Base-by-base conservation (phyloP, 2,888 invertebrate species). In the Drymonia ruficornis region DNA sequence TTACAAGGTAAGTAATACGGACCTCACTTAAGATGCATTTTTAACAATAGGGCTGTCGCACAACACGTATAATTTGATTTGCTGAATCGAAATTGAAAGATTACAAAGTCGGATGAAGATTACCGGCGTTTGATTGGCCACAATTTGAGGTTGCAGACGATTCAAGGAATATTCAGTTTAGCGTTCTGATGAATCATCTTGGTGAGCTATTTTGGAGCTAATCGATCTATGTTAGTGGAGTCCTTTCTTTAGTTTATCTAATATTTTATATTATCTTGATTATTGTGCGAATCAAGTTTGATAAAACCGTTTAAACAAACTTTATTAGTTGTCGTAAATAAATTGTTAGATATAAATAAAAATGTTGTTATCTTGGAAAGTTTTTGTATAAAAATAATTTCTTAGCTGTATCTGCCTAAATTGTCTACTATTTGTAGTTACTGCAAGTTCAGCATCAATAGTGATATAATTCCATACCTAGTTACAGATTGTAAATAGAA, bases 31-130 rank as follows among this genome's bases (percentile, higher is more conserved):
- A 76, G 79, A 82, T 80, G 77, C 75, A 72, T 81, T 83, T 84
- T 84, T 85, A 87, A 86, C 78, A 68, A 84, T 65, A 86, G 84
- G 86, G 85, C 69, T 83, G 79, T 55, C 47, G 51, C 52, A 59
- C 64, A 56, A 50, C 31, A 57, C 69, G 55, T 72, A 70, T 77
- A 84, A 83, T 84, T 78, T 86, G 79, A 78, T 83, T 83, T 84
- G 78, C 73, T 79, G 71, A 78, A 68, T 55, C 71, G 62, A 82
- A 86, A 86, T 83, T 84, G 80, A 83, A 84, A 81, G 80, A 84
- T 87, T 86, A 83, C 67, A 80, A 81, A 77, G 72, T 72, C 53
- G 70, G 66, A 74, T 78, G 69, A 57, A 76, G 71, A 81, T 84
- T 81, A 77, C 65, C 63, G 73, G 68, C 66, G 52, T 62, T 65